Conservation (phyloP, 2,113 vertebrate genomes). For the Colius striatus region DNA sequence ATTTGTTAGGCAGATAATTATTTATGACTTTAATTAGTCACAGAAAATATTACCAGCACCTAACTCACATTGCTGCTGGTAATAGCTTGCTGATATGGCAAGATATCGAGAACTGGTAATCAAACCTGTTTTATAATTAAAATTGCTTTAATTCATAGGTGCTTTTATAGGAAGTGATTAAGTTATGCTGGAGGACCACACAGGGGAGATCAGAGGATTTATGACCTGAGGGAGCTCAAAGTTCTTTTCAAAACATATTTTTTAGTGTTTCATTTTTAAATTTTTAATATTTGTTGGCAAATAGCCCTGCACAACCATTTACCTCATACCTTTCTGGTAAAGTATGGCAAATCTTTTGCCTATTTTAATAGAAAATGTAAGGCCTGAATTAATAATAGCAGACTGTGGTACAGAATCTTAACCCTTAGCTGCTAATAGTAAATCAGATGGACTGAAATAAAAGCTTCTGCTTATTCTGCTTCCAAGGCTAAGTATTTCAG, state of each 20-base stretch:
- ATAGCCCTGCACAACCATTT: neutral
- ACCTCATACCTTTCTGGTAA: neutral
- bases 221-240: neutral
- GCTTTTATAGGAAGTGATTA: neutral
- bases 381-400: neutral
- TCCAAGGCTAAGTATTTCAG: neutral
- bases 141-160: neutral
- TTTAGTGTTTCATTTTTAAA: neutral
- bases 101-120: neutral
- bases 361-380: neutral
- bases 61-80: neutral
- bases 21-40: neutral
- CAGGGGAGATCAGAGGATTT: neutral
- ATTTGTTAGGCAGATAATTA: neutral
- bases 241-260: neutral
- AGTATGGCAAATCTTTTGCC: neutral
- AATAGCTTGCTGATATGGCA: neutral
- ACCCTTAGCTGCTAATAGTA: neutral
- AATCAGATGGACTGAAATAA: slow-evolving; percentile 13
- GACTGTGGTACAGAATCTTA: neutral
- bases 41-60: neutral
- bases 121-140: neutral
- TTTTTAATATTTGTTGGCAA: neutral
- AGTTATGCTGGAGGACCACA: neutral
- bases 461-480: neutral